Percentiles rank a stretch among this genome's conserved stretches.
Evolutionary conservation across 92 coral and sea anemone genomes (phyloP).

Genomic region (Palythoa caribaeorum): DNA sequence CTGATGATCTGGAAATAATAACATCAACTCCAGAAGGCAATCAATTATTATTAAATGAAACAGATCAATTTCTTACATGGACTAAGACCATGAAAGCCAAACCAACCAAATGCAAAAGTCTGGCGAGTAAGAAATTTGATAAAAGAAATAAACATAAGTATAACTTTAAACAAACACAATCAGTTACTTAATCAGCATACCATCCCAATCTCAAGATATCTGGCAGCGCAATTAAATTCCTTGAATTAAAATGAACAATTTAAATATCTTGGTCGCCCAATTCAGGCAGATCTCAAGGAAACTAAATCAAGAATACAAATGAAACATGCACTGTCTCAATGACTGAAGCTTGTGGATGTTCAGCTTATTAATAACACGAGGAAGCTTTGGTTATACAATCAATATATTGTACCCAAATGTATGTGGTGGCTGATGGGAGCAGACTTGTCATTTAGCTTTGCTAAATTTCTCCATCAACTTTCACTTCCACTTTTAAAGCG

Average conservation of each 20-base stretch:
- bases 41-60: slow-evolving; percentile 13
- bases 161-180: slow-evolving; percentile 1
- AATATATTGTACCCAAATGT: slow-evolving; percentile 5
- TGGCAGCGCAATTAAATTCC: neutral
- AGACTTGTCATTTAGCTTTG: neutral
- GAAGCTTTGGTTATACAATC: slow-evolving; percentile 18
- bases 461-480: neutral
- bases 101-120: neutral
- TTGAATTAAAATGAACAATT: slow-evolving; percentile 4
- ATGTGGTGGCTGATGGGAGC: slow-evolving; percentile 15
- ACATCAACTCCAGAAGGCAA: neutral
- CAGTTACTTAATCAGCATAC: neutral
- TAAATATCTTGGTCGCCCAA: neutral
- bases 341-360: neutral
- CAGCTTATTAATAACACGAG: neutral
- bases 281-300: slow-evolving; percentile 2
- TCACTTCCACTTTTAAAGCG: neutral
- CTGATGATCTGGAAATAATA: slow-evolving; percentile 23
- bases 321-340: neutral
- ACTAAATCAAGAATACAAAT: neutral
- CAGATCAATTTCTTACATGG: slow-evolving; percentile 19
- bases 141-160: slow-evolving; percentile 13
- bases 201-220: neutral
- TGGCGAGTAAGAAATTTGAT: slow-evolving; percentile 7
- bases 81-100: slow-evolving; percentile 11